These are phyloP conservation scores for Sinocyclocheilus anophthalmus DNA, from an alignment of 2,113 vertebrate species.

Conservation along the genomic window DNA sequence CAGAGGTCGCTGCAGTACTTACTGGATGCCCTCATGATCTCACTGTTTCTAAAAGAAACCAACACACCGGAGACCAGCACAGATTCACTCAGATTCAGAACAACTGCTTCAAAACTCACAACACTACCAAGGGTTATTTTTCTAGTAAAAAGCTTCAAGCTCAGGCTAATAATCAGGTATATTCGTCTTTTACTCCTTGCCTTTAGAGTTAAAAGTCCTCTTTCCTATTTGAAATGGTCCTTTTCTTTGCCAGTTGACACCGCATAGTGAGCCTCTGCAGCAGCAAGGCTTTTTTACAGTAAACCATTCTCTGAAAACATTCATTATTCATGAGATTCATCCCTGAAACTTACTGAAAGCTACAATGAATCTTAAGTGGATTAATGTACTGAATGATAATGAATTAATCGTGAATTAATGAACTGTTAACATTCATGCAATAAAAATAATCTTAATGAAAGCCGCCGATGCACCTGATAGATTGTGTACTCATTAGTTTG, in stretches of 20 bases:
- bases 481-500: no score
- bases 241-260: neutral
- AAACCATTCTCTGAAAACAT: neutral
- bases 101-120: neutral
- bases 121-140: neutral
- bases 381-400: neutral
- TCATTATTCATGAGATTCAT: neutral
- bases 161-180: no score
- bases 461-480: no score
- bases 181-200: neutral
- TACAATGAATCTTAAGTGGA: neutral
- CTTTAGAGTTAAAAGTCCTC: neutral
- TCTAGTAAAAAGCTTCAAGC: neutral
- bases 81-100: neutral
- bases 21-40: neutral
- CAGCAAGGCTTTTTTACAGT: neutral
- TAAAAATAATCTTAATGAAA: no score
- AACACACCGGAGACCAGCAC: neutral
- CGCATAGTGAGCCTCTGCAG: no score
- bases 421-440: neutral
- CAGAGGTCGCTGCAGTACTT: neutral
- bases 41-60: slow-evolving; percentile 2
- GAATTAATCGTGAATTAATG: neutral
- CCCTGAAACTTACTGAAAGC: neutral
- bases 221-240: neutral